Evolutionary conservation across 2,888 invertebrate species (phyloP).

Genomic region (Aleiodes alternator): DNA sequence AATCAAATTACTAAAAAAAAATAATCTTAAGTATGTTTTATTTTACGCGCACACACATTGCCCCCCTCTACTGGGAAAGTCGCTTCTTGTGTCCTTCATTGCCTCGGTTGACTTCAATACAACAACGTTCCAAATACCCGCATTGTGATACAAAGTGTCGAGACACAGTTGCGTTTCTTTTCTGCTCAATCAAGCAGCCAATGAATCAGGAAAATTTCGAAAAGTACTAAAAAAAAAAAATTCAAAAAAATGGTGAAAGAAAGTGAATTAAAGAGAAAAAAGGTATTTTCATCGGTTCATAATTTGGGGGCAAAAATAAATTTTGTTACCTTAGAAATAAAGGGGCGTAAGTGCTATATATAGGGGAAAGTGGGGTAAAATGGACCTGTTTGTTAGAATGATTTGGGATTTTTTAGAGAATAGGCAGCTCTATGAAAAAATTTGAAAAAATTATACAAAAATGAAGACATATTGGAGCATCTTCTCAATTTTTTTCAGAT

Average conservation of each 20-base stretch:
- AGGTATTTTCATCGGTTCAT: background rate
- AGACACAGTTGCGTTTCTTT: conserved; percentile 4
- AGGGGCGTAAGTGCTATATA: background rate
- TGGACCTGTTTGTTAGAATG: too few relatives aligned
- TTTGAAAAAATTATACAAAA: too few relatives aligned
- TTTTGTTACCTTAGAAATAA: too few relatives aligned
- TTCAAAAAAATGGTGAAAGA: conserved; percentile 5
- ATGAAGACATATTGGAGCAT: too few relatives aligned
- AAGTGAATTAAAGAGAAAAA: background rate
- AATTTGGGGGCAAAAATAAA: background rate
- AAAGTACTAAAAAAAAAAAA: background rate
- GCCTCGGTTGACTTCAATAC: background rate
- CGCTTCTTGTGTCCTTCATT: conserved; percentile 12
- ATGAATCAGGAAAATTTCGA: background rate
- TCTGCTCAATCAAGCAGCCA: background rate
- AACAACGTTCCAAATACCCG: conserved; percentile 19
- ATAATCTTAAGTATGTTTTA: background rate
- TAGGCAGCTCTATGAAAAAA: too few relatives aligned
- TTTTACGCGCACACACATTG: background rate
- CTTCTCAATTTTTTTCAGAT: too few relatives aligned
- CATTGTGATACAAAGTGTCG: conserved; percentile 5
- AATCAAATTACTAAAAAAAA: too few relatives aligned
- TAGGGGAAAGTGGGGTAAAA: too few relatives aligned
- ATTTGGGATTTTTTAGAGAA: too few relatives aligned
- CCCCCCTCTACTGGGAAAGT: conserved; percentile 16